phyloP scores from a whole-genome alignment of 2,888 invertebrate genomes.

The Athalia cordata region DNA sequence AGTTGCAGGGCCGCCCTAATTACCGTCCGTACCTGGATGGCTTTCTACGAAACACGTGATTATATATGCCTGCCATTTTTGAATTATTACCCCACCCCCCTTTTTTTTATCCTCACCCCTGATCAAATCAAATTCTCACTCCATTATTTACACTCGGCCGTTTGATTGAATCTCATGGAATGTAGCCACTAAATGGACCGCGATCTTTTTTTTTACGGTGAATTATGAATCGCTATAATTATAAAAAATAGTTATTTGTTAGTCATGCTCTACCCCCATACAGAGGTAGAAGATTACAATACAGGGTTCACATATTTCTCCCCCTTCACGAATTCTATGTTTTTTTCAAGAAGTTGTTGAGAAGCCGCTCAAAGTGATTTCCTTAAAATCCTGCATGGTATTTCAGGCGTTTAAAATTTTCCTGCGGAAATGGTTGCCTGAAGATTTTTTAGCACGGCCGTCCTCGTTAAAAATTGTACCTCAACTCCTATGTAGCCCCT shows the following conservation, averaged over 20 bases:
- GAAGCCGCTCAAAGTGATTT: conserved; percentile 2
- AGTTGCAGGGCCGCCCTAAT: conserved; percentile 68
- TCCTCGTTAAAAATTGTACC: conserved; percentile 25
- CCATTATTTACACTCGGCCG: too few species aligned
- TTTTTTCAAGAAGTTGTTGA: neutral
- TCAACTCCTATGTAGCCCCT: neutral
- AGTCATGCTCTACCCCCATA: too few species aligned
- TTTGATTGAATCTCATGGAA: too few species aligned
- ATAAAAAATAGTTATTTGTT: too few species aligned
- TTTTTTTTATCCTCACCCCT: too few species aligned
- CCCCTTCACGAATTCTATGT: neutral
- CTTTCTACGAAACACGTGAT: neutral
- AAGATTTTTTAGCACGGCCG: neutral
- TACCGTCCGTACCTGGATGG: conserved; percentile 52
- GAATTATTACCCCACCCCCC: too few species aligned
- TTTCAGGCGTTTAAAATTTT: neutral
- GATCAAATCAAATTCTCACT: too few species aligned
- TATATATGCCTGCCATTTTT: neutral
- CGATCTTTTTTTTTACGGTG: too few species aligned
- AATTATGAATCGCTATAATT: too few species aligned
- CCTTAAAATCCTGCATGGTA: neutral
- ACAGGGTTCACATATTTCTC: too few species aligned
- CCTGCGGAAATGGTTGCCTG: neutral
- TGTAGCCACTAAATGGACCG: too few species aligned
- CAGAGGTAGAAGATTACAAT: too few species aligned